Percentiles rank a stretch among this genome's conserved stretches.
Evolutionary conservation across 1,140 invertebrate species (phyloP).

Genomic region (Bombyx mori): DNA sequence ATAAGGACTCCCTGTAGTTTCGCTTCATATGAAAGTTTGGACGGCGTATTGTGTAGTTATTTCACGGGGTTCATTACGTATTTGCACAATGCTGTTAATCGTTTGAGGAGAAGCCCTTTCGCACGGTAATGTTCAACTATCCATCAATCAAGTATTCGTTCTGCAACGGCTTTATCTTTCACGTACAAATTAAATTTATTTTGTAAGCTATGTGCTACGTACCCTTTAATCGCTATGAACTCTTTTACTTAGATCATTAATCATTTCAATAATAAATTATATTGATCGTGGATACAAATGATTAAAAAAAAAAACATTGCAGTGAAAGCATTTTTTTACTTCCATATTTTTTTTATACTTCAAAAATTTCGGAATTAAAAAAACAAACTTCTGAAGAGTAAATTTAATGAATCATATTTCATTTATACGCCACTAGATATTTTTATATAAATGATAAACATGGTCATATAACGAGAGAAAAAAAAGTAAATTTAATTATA

Average conservation of each 20-base stretch:
- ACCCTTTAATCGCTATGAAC: slow-evolving; percentile 24
- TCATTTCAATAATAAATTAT: slow-evolving; percentile 16
- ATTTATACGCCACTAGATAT: too few relatives aligned
- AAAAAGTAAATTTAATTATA: too few relatives aligned
- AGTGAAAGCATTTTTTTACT: too few relatives aligned
- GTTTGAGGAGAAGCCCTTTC: slow-evolving; percentile 37
- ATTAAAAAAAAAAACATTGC: background rate
- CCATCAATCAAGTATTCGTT: slow-evolving; percentile 59
- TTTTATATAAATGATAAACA: too few relatives aligned
- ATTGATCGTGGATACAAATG: background rate
- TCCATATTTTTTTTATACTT: too few relatives aligned
- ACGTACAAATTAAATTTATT: slow-evolving; percentile 20
- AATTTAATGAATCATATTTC: too few relatives aligned
- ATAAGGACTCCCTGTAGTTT: slow-evolving; percentile 34
- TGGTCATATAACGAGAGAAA: too few relatives aligned
- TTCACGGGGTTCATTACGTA: slow-evolving; percentile 23
- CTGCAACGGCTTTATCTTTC: slow-evolving; percentile 26
- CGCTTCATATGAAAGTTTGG: slow-evolving; percentile 26
- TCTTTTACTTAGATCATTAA: slow-evolving; percentile 30
- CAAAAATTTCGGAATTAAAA: too few relatives aligned
- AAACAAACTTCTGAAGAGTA: too few relatives aligned
- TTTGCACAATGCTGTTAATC: slow-evolving; percentile 53
- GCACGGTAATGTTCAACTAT: slow-evolving; percentile 33
- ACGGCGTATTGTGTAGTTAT: slow-evolving; percentile 21
- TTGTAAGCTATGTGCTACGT: slow-evolving; percentile 9